Percentiles rank a stretch among this genome's conserved stretches.
phyloP scores from a whole-genome alignment of 2,888 invertebrate genomes.

The Harpalus rufipes region DNA sequence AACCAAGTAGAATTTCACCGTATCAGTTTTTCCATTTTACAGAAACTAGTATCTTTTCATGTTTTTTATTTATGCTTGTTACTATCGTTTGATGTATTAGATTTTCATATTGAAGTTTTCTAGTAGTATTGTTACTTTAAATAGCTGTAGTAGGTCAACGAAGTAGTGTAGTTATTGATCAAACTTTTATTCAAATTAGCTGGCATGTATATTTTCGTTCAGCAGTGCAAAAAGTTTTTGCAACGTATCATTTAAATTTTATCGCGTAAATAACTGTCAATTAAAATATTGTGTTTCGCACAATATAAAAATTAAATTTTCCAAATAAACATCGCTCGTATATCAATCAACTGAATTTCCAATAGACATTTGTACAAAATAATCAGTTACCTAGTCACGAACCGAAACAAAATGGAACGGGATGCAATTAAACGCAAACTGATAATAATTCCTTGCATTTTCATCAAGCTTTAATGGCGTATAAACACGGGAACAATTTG shows the following conservation, averaged over 20 bases:
- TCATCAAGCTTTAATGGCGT: conserved; percentile 42
- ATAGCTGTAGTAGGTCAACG: conserved; percentile 32
- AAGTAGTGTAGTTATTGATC: conserved; percentile 38
- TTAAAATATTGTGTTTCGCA: conserved; percentile 11
- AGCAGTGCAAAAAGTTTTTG: conserved; percentile 15
- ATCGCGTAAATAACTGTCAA: conserved; percentile 39
- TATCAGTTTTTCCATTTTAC: conserved; percentile 32
- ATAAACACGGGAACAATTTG: conserved; percentile 50
- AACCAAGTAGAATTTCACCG: neutral
- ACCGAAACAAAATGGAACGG: conserved; percentile 24
- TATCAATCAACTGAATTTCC: neutral
- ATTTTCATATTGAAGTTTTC: conserved; percentile 20
- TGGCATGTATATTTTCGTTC: conserved; percentile 29
- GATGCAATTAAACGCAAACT: conserved; percentile 31
- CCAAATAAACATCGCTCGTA: conserved; percentile 3
- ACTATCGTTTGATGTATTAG: conserved; percentile 3
- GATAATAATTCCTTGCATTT: conserved; percentile 43
- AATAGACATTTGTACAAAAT: conserved; percentile 6
- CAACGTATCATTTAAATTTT: conserved; percentile 34
- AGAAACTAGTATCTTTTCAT: conserved; percentile 24
- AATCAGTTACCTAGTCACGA: conserved; percentile 31
- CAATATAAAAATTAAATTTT: conserved; percentile 32
- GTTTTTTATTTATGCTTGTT: conserved; percentile 3
- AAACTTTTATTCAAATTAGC: conserved; percentile 48
- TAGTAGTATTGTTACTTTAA: conserved; percentile 22